These are phyloP conservation scores for Drosophila nigrodunni DNA, from an alignment of 1,140 invertebrate species.

Conservation along the genomic window DNA sequence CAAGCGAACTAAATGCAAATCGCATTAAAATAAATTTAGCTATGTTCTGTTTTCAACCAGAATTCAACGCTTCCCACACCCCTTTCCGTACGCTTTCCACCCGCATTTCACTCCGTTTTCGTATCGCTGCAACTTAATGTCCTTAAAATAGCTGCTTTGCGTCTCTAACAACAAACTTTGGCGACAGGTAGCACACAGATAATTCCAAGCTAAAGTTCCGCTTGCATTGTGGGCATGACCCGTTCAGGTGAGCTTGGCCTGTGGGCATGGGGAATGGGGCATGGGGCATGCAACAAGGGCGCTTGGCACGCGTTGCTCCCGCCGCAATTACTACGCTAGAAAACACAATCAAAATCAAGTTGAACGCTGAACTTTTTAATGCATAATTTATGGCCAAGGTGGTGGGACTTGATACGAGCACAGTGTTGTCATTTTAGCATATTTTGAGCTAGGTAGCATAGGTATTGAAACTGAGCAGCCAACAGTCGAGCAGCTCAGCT, in stretches of 20 bases:
- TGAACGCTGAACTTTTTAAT: slow-evolving; percentile 80
- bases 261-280: neutral
- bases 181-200: slow-evolving; percentile 66
- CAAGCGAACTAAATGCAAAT: slow-evolving; percentile 80
- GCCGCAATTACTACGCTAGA: slow-evolving; percentile 49
- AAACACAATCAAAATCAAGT: slow-evolving; percentile 76
- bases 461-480: too few species aligned
- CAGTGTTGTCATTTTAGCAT: too few species aligned
- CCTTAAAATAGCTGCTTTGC: slow-evolving; percentile 57
- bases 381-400: slow-evolving; percentile 70
- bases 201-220: slow-evolving; percentile 21
- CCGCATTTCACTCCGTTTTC: neutral
- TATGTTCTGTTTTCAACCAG: neutral
- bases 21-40: slow-evolving; percentile 77
- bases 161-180: slow-evolving; percentile 53
- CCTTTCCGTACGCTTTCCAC: neutral
- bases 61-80: neutral
- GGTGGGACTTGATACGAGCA: neutral
- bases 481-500: neutral
- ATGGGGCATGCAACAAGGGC: slow-evolving; percentile 8
- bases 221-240: neutral
- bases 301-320: slow-evolving; percentile 25
- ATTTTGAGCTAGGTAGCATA: too few species aligned
- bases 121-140: slow-evolving; percentile 65
- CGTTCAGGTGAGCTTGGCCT: too few species aligned